A percentile compares a stretch with the other conserved stretches of the same genome.
Evolutionary conservation across 35 echinoderm and acorn worm species (phyloP).

Genomic region (Diadema setosum): DNA sequence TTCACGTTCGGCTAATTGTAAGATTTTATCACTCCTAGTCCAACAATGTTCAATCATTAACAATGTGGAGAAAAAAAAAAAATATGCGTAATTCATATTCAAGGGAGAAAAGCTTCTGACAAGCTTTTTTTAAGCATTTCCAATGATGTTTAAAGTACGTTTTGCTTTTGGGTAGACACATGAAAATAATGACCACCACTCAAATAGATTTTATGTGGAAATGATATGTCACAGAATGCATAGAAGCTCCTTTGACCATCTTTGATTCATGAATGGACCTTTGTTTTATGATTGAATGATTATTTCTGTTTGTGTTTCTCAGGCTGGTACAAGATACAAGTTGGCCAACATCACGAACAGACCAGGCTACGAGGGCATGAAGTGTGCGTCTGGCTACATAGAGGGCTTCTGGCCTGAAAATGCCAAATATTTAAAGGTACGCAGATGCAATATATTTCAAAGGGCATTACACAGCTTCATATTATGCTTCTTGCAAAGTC

Average conservation of each 20-base stretch:
- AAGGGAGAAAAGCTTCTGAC: too few relatives aligned
- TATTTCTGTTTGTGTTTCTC: not conserved
- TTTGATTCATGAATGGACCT: not conserved
- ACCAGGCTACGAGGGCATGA: conserved; percentile 36
- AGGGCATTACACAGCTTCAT: not conserved
- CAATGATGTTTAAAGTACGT: not conserved
- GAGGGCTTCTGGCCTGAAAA: conserved; percentile 27
- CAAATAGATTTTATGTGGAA: not conserved
- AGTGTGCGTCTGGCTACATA: conserved; percentile 73
- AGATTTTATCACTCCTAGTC: too few relatives aligned
- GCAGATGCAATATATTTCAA: not conserved
- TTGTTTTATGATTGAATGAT: not conserved
- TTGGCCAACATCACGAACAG: conserved; percentile 66
- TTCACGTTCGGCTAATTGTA: too few relatives aligned
- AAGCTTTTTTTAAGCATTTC: too few relatives aligned
- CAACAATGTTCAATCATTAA: too few relatives aligned
- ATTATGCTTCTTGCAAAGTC: not conserved
- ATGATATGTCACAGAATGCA: too few relatives aligned
- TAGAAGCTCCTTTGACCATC: not conserved
- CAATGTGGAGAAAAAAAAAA: too few relatives aligned
- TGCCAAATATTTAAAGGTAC: conserved; percentile 71
- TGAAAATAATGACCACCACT: not conserved
- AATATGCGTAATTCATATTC: too few relatives aligned
- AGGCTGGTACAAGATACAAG: not conserved
- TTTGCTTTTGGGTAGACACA: not conserved